phyloP scores from a whole-genome alignment of 2,797 vertebrate species.

The Lutjanus campechanus region DNA sequence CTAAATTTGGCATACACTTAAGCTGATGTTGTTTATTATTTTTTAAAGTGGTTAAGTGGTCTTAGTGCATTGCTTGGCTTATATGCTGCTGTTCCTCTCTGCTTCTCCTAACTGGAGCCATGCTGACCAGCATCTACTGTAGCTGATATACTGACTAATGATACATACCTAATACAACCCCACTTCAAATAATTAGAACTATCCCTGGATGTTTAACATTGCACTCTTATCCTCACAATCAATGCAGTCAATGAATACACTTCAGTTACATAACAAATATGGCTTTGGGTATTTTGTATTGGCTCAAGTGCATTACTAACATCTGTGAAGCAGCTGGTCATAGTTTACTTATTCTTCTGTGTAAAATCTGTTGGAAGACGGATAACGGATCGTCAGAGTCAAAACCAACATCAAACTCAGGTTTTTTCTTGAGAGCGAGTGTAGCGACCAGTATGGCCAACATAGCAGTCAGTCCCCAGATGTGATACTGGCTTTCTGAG shows the following conservation, averaged over 20 bases:
- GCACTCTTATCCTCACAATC: not conserved
- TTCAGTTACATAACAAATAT: not conserved
- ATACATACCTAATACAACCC: no score
- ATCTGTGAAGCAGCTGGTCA: constrained; percentile 67
- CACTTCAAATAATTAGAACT: no score
- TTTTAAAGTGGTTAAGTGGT: no score
- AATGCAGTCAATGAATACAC: not conserved
- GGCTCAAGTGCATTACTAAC: not conserved
- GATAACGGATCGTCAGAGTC: constrained; percentile 81
- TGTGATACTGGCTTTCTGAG: constrained; percentile 79
- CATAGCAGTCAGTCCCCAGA: constrained; percentile 92
- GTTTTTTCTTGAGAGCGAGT: constrained; percentile 83
- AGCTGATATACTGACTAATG: no score
- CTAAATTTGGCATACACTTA: no score
- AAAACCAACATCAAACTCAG: constrained; percentile 88
- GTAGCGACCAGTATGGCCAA: constrained; percentile 87
- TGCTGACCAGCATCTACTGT: no score
- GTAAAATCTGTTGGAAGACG: constrained; percentile 79
- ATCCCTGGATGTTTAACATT: not conserved
- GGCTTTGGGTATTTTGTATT: not conserved
- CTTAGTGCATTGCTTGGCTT: no score
- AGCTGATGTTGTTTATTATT: no score
- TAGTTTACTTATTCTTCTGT: constrained; percentile 84
- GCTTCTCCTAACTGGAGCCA: no score
- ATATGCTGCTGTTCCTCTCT: no score